phyloP scores from a whole-genome alignment of 2,797 vertebrate genomes.

The Phalloptychus januarius region DNA sequence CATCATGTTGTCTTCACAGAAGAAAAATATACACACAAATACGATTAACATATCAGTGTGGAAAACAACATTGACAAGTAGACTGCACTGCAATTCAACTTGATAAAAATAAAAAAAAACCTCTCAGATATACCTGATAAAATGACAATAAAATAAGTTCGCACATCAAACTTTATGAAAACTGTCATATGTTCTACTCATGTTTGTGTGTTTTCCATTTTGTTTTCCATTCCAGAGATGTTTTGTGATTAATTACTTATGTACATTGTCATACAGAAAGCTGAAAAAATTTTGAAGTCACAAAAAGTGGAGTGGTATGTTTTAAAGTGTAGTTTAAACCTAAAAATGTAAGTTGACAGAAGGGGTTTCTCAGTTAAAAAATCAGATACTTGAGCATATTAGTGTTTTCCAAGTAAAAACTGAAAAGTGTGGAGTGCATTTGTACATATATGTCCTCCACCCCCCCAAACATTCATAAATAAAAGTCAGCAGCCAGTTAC shows the following conservation, averaged over 20 bases:
- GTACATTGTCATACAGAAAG: neutral
- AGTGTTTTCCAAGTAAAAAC: neutral
- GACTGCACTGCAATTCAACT: conserved; percentile 36
- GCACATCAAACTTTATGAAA: conserved; percentile 40
- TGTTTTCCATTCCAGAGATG: neutral
- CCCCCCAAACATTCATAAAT: too few relatives aligned
- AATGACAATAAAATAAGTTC: conserved; percentile 47
- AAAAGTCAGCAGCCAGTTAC: neutral
- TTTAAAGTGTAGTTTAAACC: neutral
- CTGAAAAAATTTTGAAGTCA: neutral
- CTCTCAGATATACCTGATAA: conserved; percentile 4
- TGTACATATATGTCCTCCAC: neutral
- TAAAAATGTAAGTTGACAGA: neutral
- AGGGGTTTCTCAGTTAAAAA: neutral
- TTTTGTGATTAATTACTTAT: neutral
- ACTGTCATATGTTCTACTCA: conserved; percentile 23
- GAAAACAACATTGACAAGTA: conserved; percentile 22
- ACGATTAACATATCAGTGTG: conserved; percentile 44
- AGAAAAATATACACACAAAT: conserved; percentile 48
- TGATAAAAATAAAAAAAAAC: neutral
- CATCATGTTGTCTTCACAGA: conserved; percentile 57
- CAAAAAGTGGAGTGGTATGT: neutral
- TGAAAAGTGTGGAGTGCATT: neutral
- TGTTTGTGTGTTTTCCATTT: neutral
- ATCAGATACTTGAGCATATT: neutral